Percentiles rank a stretch among this genome's conserved stretches.
Evolutionary conservation across 2,888 invertebrate species (phyloP).

Genomic region (Flabesymbios commensalis): DNA sequence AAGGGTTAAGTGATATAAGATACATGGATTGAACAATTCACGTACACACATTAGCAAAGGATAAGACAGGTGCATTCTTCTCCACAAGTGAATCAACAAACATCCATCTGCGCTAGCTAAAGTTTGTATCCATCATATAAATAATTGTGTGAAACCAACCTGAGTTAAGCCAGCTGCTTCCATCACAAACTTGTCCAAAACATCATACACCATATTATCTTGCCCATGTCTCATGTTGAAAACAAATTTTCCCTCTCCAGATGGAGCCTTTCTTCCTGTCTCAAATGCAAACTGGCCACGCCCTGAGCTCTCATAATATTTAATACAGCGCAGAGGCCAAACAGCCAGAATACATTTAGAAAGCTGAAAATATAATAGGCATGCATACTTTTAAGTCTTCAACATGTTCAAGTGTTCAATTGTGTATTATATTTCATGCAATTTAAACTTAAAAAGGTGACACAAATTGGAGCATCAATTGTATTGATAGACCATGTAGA

Average conservation of each 20-base stretch:
- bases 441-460: background rate
- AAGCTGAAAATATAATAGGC: constrained; percentile 38
- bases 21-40: too few species aligned
- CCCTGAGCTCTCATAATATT: constrained; percentile 53
- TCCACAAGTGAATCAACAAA: too few species aligned
- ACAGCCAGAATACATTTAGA: constrained; percentile 53
- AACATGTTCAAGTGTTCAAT: background rate
- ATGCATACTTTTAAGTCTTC: background rate
- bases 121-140: too few species aligned
- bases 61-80: too few species aligned
- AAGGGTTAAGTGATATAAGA: too few species aligned
- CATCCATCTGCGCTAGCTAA: too few species aligned
- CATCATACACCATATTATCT: constrained; percentile 50
- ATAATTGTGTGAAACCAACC: too few species aligned
- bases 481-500: background rate
- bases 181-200: constrained; percentile 51
- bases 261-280: constrained; percentile 54
- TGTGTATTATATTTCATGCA: background rate
- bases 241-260: constrained; percentile 54
- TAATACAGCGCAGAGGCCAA: constrained; percentile 58
- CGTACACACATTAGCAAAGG: too few species aligned
- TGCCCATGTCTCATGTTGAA: constrained; percentile 49
- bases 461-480: background rate
- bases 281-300: constrained; percentile 52
- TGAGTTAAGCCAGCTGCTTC: constrained; percentile 34